Evolutionary conservation across 2,888 invertebrate genomes (phyloP).

Genomic region (Lysandra coridon): DNA sequence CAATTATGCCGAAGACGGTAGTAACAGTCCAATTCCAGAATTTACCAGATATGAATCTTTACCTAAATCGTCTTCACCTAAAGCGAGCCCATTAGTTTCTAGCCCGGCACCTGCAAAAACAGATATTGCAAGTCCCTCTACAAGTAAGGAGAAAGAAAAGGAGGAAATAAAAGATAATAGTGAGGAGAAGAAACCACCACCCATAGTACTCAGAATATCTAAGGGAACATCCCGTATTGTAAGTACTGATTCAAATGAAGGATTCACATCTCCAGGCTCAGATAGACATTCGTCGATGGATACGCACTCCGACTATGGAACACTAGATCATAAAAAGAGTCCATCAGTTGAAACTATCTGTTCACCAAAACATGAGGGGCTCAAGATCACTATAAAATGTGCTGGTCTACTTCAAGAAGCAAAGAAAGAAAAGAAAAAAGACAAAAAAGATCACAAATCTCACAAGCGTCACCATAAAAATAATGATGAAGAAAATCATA

Average conservation of each 20-base stretch:
- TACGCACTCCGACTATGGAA: conserved; percentile 65
- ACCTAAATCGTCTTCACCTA: conserved; percentile 66
- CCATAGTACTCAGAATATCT: conserved; percentile 93
- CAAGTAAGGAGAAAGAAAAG: conserved; percentile 64
- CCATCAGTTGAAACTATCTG: conserved; percentile 71
- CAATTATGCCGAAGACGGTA: conserved; percentile 83
- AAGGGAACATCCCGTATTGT: conserved; percentile 85
- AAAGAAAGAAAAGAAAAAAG: conserved; percentile 73
- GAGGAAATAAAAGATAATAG: conserved; percentile 64
- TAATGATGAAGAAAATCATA: conserved; percentile 61
- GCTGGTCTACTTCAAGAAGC: conserved; percentile 62
- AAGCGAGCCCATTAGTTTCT: conserved; percentile 67
- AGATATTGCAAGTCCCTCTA: conserved; percentile 70
- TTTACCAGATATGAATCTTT: conserved; percentile 64
- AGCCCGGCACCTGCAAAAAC: conserved; percentile 64
- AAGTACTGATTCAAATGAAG: conserved; percentile 84
- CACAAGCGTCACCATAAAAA: conserved; percentile 74
- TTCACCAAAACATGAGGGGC: conserved; percentile 75
- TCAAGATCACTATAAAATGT: conserved; percentile 78
- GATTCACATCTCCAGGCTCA: conserved; percentile 77
- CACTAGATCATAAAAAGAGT: conserved; percentile 65
- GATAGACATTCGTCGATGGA: conserved; percentile 76
- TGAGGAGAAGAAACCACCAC: conserved; percentile 84
- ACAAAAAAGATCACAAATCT: conserved; percentile 78
- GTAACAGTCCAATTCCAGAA: conserved; percentile 76